Conservation (phyloP, 2,113 vertebrate species). For the Cephalopholis sonnerati region DNA sequence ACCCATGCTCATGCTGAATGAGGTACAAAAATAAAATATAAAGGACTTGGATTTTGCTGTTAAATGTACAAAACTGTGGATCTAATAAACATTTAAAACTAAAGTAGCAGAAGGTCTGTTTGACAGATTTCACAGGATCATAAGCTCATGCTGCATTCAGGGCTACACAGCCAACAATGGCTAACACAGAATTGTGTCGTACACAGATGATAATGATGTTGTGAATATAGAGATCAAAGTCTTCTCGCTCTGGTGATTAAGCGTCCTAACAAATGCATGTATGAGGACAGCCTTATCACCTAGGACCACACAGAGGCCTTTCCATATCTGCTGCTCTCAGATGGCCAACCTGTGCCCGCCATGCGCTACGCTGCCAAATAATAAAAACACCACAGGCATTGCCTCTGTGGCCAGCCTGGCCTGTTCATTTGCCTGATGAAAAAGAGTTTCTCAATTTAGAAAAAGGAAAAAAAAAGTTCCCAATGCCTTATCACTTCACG, state of each 20-base stretch:
- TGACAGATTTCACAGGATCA: conserved; percentile 63
- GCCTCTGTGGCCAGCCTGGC: conserved; percentile 56
- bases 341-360: conserved; percentile 73
- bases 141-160: conserved; percentile 43
- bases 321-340: conserved; percentile 81
- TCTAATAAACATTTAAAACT: conserved; percentile 53
- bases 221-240: conserved; percentile 81
- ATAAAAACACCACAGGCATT: conserved; percentile 71
- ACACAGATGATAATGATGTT: conserved; percentile 76
- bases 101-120: conserved; percentile 36
- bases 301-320: conserved; percentile 75
- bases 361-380: conserved; percentile 68
- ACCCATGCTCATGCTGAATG: background rate
- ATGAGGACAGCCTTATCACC: conserved; percentile 81
- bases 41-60: conserved; percentile 14
- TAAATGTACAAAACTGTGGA: background rate
- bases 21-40: background rate
- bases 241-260: conserved; percentile 67
- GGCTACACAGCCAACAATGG: conserved; percentile 56
- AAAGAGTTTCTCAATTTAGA: conserved; percentile 55
- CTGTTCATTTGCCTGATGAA: conserved; percentile 69
- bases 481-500: conserved; percentile 53
- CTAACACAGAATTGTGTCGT: conserved; percentile 58
- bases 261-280: conserved; percentile 74
- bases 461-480: conserved; percentile 40